Evolutionary conservation across 2,113 vertebrate genomes (phyloP), one percentile per base, ranked within the genome.

Genomic region (Lota lota): DNA sequence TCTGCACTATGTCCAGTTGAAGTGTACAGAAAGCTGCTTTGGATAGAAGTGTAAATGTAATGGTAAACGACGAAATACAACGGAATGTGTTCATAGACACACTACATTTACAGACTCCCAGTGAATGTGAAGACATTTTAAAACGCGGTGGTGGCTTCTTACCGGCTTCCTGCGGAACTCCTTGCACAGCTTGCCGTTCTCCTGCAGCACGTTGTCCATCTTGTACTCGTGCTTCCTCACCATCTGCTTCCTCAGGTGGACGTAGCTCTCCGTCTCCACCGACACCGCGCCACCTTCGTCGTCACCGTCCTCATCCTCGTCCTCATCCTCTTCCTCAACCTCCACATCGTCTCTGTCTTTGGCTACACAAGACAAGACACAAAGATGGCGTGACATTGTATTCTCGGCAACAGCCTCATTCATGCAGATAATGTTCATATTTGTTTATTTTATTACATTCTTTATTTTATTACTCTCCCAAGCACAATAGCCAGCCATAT

Each of bases 231-330:
- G 89, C 83, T 86, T 95, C 70, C 67, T 94, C 72, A 88, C 89
- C 85, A 91, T 91, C 79, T 88, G 95, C 89, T 94, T 97, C 85
- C 92, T 95, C 74, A 96, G 88, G 76, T 94, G 93, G 79, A 95
- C 94, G 0, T 96, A 98, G 81, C 95, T 98, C 82, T 97, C 95
- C 0, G 76, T 94, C 86, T 96, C 92, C 33, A 95, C 85, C 16
- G 90, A 77, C 65, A 95, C 85, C n/a, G 85, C 77, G 50, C 84
- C 73, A 15, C 89, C 84, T 0, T 90, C 81, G 0, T 88, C 85
- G 6, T 93, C 91, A 1, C 93, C 90, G n/a, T 93, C 91, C 63
- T 91, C 89, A 0, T 93, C 91, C 22, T 92, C 90, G 21, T 85
- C 83, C 72, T 88, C 87, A 22, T 89, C 85, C 1, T 61, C 56